Base-by-base conservation (phyloP, 1,140 invertebrate genomes). In the Drosophila simulans region DNA sequence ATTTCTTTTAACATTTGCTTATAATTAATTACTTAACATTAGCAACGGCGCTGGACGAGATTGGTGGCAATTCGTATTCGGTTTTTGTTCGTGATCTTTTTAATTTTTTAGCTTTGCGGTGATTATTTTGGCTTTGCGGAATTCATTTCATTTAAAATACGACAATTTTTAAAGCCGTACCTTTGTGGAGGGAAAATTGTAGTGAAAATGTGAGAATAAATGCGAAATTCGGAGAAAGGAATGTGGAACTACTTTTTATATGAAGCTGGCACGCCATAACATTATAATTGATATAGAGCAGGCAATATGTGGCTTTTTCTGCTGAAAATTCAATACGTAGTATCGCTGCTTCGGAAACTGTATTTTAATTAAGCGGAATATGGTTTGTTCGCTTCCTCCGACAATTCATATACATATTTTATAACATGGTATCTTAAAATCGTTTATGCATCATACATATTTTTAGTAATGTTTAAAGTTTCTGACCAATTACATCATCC, bases 1-100 rank as follows among this genome's bases (percentile, higher is more conserved):
- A 74, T 76, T 68, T 76, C 63, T 45, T 53, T 68, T 43, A 20
- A 20, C 63, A 68, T 76, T 68, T 59, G 40, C 39, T 58, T 42
- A 35, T 77, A 77, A 77, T 77, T 77, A 77, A 77, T 77, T 77
- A 76, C 72, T 76, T 42, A 55, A 55, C 73, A 76, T 77, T 77
- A 77, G 73, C 62, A 77, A 77, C 72, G 63, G 51, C 73, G 73
- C 62, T 49, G 72, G 31, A 22, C 49, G 22, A 46, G 54, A 76
- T 77, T 60, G 62, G 42, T 68, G 60, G 72, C 62, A 76, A 68
- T 66, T 58, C 59, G 43, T 40, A 37, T 46, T 46, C 17, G 39
- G 5, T 55, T 55, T 37, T 54, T 63, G 55, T 57, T 55, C 8
- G 57, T 54, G 25, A 31, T 7, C 34, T 34, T 59, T 72, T 63